phyloP scores from a whole-genome alignment of 2,888 invertebrate species.

The Heterodera filipjevi region DNA sequence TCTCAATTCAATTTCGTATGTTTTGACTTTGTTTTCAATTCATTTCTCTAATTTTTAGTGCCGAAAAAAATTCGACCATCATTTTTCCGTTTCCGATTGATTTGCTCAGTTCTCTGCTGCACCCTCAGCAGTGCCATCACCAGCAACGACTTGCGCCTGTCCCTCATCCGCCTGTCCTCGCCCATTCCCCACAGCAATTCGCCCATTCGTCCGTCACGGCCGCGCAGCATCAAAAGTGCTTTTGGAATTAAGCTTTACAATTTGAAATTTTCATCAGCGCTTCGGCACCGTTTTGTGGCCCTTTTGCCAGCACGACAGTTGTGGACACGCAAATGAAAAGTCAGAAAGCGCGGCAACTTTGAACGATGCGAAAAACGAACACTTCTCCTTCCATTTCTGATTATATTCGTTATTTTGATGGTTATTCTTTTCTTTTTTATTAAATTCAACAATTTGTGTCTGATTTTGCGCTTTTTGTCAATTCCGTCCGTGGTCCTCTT shows the following conservation, averaged over 20 bases:
- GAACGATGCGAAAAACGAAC: background rate
- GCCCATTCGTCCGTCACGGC: background rate
- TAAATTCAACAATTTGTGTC: background rate
- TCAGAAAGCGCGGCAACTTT: conserved; percentile 10
- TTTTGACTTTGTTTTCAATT: background rate
- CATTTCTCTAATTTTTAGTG: conserved; percentile 46
- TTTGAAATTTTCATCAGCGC: background rate
- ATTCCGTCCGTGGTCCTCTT: background rate
- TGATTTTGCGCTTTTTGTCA: background rate
- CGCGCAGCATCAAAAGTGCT: background rate
- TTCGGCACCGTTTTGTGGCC: background rate
- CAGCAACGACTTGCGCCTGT: background rate
- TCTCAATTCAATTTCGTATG: conserved; percentile 67
- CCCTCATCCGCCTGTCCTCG: background rate
- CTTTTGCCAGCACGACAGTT: conserved; percentile 1
- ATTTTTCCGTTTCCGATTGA: conserved; percentile 63
- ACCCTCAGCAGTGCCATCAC: conserved; percentile 38
- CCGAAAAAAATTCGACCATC: conserved; percentile 64
- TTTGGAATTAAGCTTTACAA: background rate
- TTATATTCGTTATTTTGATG: no score
- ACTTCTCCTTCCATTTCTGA: no score
- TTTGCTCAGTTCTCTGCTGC: conserved; percentile 45
- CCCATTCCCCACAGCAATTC: background rate
- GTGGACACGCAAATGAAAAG: background rate
- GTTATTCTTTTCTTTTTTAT: background rate